Evolutionary conservation across 2,888 invertebrate species (phyloP).

Genomic region (Lumbricus terrestris): DNA sequence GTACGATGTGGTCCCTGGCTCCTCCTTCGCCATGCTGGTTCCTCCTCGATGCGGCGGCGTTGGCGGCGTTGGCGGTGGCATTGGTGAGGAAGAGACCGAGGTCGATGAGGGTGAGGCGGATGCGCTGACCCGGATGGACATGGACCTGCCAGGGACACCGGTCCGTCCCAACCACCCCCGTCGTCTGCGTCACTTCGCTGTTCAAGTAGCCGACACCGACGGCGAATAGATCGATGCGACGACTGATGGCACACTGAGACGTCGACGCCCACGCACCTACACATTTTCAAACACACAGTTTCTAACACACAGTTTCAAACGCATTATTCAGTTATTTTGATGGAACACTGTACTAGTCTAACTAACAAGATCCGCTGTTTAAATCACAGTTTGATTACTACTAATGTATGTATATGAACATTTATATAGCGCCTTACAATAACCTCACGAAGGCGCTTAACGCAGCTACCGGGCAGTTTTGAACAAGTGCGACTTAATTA

Average conservation of each 20-base stretch:
- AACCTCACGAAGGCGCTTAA: too few species aligned
- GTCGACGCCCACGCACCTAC: neutral
- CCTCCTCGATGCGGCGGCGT: neutral
- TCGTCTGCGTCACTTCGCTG: neutral
- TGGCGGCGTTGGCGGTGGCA: neutral
- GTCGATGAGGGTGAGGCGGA: slow-evolving; percentile 23
- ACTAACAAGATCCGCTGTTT: too few species aligned
- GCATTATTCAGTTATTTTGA: too few species aligned
- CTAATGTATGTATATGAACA: too few species aligned
- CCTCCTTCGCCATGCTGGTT: neutral
- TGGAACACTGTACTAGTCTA: too few species aligned
- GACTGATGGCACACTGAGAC: neutral
- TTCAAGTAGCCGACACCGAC: neutral
- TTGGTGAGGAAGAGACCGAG: neutral
- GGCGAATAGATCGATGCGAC: neutral
- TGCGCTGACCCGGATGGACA: slow-evolving; percentile 19
- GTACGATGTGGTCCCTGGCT: neutral
- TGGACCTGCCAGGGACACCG: slow-evolving; percentile 14
- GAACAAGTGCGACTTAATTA: too few species aligned
- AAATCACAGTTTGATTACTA: too few species aligned
- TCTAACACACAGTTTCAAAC: too few species aligned
- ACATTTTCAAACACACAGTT: neutral
- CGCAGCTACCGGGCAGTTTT: too few species aligned
- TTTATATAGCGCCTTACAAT: too few species aligned
- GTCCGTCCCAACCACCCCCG: neutral